Evolutionary conservation across 1,140 invertebrate genomes (phyloP).

Genomic region (Neodiprion virginianus): DNA sequence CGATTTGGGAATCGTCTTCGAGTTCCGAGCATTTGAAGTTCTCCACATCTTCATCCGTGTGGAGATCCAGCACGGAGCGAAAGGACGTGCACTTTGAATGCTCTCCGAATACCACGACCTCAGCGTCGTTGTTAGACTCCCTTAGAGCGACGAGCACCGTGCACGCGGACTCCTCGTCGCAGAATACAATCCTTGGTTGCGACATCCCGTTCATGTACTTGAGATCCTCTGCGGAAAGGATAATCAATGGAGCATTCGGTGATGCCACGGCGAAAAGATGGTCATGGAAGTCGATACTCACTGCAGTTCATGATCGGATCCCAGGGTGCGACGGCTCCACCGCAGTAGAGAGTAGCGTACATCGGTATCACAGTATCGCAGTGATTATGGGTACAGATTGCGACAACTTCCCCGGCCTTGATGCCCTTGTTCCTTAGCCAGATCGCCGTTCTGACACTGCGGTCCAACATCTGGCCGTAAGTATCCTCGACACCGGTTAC

Average conservation of each 20-base stretch:
- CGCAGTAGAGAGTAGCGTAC: background rate
- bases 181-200: slow-evolving; percentile 35
- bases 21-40: slow-evolving; percentile 6
- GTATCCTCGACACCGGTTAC: slow-evolving; percentile 18
- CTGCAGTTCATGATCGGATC: background rate
- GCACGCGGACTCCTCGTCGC: slow-evolving; percentile 22
- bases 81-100: background rate
- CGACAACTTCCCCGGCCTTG: slow-evolving; percentile 10
- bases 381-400: slow-evolving; percentile 27
- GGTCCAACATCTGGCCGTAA: slow-evolving; percentile 27
- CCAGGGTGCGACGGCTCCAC: background rate
- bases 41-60: background rate
- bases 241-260: background rate
- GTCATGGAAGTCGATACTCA: background rate
- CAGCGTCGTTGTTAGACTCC: background rate
- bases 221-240: slow-evolving; percentile 34
- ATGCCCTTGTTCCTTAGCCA: slow-evolving; percentile 16
- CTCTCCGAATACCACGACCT: slow-evolving; percentile 22
- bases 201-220: slow-evolving; percentile 33
- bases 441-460: slow-evolving; percentile 25
- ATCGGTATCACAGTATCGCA: slow-evolving; percentile 14
- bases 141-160: slow-evolving; percentile 12
- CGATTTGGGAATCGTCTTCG: slow-evolving; percentile 13
- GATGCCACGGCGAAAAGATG: background rate
- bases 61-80: background rate